phyloP scores from a whole-genome alignment of 2,797 vertebrate genomes.

The Xerus rutilus region DNA sequence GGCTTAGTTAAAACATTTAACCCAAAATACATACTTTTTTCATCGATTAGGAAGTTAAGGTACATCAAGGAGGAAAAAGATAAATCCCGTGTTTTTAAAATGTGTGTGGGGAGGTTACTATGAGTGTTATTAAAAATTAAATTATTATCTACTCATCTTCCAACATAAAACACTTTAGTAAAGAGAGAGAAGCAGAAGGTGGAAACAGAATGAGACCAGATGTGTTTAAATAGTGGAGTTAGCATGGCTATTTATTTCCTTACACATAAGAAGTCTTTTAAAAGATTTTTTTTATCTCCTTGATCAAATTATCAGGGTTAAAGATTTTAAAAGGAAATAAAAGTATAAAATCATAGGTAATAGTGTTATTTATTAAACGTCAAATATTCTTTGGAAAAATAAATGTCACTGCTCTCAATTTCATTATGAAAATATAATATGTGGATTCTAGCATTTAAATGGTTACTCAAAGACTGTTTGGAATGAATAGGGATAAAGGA shows the following conservation, averaged over 20 bases:
- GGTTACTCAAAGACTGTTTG: conserved; percentile 56
- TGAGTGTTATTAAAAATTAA: conserved; percentile 38
- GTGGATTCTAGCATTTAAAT: conserved; percentile 45
- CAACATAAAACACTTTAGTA: conserved; percentile 45
- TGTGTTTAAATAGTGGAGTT: background rate
- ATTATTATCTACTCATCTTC: conserved; percentile 40
- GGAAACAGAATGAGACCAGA: background rate
- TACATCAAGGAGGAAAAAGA: background rate
- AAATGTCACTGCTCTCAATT: conserved; percentile 1
- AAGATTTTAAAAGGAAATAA: conserved; percentile 47
- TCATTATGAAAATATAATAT: conserved; percentile 53
- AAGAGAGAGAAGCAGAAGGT: background rate
- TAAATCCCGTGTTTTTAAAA: conserved; percentile 45
- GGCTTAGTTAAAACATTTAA: conserved; percentile 44
- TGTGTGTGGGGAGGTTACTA: background rate
- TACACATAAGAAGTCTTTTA: background rate
- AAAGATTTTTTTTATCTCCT: conserved; percentile 40
- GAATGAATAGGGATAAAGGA: conserved; percentile 72
- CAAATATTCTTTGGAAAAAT: conserved; percentile 45
- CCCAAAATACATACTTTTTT: background rate
- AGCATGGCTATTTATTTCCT: conserved; percentile 37
- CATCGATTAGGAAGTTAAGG: background rate
- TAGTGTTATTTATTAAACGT: conserved; percentile 49
- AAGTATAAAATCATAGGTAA: conserved; percentile 18
- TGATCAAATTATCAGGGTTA: conserved; percentile 54